phyloP scores from a whole-genome alignment of 2,888 invertebrate genomes.

The Dicyrtoma fusca region DNA sequence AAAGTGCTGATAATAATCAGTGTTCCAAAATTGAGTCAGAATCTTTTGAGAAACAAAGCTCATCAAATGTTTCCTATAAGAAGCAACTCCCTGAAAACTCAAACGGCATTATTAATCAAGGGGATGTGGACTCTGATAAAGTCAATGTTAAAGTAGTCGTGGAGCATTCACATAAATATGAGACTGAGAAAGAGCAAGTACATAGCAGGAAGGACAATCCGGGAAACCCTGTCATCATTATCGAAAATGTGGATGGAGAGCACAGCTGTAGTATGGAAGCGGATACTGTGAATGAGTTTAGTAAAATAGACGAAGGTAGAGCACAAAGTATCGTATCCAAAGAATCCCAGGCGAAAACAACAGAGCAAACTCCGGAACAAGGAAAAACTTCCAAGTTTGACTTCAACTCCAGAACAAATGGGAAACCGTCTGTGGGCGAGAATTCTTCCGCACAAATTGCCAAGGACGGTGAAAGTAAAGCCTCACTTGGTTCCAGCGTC shows the following conservation, averaged over 20 bases:
- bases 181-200: constrained; percentile 9
- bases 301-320: not conserved
- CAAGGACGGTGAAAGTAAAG: not conserved
- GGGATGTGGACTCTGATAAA: not conserved
- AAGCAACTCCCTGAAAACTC: not conserved
- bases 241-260: constrained; percentile 29
- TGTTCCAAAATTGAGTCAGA: too few relatives aligned
- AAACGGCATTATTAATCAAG: not conserved
- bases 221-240: constrained; percentile 24
- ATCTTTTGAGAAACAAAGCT: too few relatives aligned
- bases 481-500: too few relatives aligned
- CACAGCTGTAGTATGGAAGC: not conserved
- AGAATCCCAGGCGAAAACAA: not conserved
- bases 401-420: not conserved
- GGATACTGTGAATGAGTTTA: not conserved
- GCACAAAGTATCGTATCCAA: not conserved
- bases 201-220: constrained; percentile 19
- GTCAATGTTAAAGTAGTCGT: not conserved
- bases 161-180: not conserved
- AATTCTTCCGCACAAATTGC: not conserved
- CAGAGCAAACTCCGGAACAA: constrained; percentile 7
- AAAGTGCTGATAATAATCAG: not conserved
- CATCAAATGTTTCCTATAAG: too few relatives aligned
- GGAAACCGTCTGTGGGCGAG: not conserved
- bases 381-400: not conserved